Evolutionary conservation across 1,140 invertebrate species (phyloP), one percentile per base, ranked within the genome.

Genomic region (Trachymyrmex septentrionalis): DNA sequence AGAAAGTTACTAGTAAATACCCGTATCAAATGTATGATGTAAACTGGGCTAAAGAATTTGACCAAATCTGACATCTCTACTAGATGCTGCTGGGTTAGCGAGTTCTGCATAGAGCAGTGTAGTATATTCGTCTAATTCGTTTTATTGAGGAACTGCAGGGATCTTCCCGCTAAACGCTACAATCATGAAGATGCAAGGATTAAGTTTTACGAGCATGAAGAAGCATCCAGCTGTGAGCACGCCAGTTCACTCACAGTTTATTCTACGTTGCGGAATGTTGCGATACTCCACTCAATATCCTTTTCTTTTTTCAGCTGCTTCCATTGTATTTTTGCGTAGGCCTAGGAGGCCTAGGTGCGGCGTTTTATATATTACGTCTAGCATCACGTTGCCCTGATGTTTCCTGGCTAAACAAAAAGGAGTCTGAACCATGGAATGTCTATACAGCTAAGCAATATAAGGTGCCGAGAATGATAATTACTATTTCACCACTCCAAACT

Each of bases 371-470:
- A 0, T 38, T 96, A 1, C 96, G 98, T 69, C 94, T 98, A 53
- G 98, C 98, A n/a, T 89, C 95, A 0, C 96, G 96, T 72, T 97
- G 96, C 91, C 98, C 98, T 57, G 98, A 98, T 92, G 98, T 98
- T 16, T 95, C 97, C 67, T 98, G 98, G 98, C 96, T 96, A 88
- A 96, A 96, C 63, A 96, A 96, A 64, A 94, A 92, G 27, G 98
- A 98, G 91, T 96, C 97, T 3, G 97, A 98, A 92, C 98, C 98
- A 6, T 98, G 97, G 97, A 95, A 98, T 90, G 96, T 97, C 82
- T 98, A 97, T 93, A 95, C 96, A 71, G 95, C 96, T 73, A 98
- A 98, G 93, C 97, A 97, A 91, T 98, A 98, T 92, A 98, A 98
- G 96, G 98, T 98, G 95, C 66, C 78, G 24, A 12, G 19, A 2